Evolutionary conservation across 2,888 invertebrate species (phyloP), one percentile per base, ranked within the genome.

Genomic region (Helleia helle): DNA sequence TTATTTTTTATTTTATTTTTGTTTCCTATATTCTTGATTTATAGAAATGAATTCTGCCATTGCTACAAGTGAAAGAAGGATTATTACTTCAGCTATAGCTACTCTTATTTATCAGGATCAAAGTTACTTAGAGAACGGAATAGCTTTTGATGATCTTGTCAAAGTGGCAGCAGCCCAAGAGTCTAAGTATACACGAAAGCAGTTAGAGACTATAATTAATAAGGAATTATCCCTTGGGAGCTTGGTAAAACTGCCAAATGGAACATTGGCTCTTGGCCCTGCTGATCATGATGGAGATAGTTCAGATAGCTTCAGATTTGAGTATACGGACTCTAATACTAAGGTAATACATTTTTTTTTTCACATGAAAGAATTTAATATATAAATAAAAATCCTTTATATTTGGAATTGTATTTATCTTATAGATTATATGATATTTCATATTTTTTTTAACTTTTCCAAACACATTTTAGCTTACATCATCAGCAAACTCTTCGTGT

Each of bases 91-190:
- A 48, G 91, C 91, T 13, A 89, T 92, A 47, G 90, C 91, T 38
- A 90, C 91, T 58, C 76, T 92, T 22, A 89, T 92, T 47, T 88
- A 90, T 50, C 87, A 89, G 56, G 91, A 92, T 60, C 90, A 91
- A 40, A 91, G 89, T 66, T 91, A 89, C 56, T 76, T 91, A 43
- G 89, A 91, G 65, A 87, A 88, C 65, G 92, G 92, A 12, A 90
- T 93, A 44, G 90, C 91, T n/a, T 88, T 89, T 44, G 81, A 83
- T 41, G 89, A 90, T 56, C 83, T 93, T 44, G 86, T 91, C 22
- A 87, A 86, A 58, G 89, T 90, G 56, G 86, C 91, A 42, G 74
- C 88, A 24, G 85, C 87, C 5, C 90, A 90, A 62, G 90, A 91
- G 44, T 87, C 89, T 2, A 84, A 88, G 42, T 89, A 90, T 61